Evolutionary conservation across 1,140 invertebrate species (phyloP).

Genomic region (Ceratina australensis): DNA sequence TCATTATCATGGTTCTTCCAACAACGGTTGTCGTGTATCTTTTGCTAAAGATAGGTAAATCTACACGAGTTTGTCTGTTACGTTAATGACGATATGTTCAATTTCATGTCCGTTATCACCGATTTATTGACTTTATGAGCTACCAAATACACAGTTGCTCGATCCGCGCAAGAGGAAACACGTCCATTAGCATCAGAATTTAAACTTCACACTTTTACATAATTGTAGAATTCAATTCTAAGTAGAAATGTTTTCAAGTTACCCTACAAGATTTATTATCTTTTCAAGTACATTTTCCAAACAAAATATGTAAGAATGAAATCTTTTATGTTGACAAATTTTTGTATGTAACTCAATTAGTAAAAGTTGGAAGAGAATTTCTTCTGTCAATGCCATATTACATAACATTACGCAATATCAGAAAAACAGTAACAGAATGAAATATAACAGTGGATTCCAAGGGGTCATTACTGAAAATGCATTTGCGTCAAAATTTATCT

Average conservation of each 20-base stretch:
- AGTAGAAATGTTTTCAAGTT: too few species aligned
- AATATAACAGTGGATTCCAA: not conserved
- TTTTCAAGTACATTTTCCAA: not conserved
- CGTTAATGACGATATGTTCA: slow-evolving; percentile 25
- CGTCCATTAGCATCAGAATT: not conserved
- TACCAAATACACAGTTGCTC: not conserved
- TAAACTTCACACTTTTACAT: too few species aligned
- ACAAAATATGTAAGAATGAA: not conserved
- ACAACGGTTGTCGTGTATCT: slow-evolving; percentile 22
- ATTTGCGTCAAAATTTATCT: not conserved
- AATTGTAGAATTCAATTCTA: too few species aligned
- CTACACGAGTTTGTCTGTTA: slow-evolving; percentile 28
- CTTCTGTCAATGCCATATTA: not conserved
- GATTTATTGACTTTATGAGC: slow-evolving; percentile 19
- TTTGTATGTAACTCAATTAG: not conserved
- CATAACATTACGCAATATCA: not conserved
- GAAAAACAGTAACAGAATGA: not conserved
- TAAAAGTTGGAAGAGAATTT: not conserved
- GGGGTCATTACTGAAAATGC: not conserved
- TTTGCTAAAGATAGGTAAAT: slow-evolving; percentile 20
- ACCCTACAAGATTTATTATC: too few species aligned
- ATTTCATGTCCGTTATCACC: not conserved
- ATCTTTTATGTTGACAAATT: not conserved
- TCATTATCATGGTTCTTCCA: slow-evolving; percentile 46
- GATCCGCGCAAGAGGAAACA: not conserved